phyloP scores from a whole-genome alignment of 2,888 invertebrate genomes.

The Pheosia gnoma region DNA sequence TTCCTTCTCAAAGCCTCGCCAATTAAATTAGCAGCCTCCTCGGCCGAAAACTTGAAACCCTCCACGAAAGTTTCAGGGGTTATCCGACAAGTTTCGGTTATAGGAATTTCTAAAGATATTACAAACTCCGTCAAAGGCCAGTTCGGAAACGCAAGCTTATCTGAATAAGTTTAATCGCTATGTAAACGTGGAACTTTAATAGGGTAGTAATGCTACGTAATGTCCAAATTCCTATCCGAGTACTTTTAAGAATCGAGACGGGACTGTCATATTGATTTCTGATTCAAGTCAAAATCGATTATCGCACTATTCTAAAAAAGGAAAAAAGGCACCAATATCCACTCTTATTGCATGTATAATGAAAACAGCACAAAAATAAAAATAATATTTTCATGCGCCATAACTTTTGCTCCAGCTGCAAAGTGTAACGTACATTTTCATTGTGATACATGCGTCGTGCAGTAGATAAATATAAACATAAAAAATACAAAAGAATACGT shows the following conservation, averaged over 20 bases:
- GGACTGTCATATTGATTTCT: background rate
- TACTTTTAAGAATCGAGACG: background rate
- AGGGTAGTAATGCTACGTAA: slow-evolving; percentile 9
- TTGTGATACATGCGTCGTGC: background rate
- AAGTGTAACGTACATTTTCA: background rate
- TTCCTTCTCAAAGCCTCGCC: background rate
- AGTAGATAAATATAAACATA: background rate
- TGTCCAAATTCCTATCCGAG: background rate
- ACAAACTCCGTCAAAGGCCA: slow-evolving; percentile 35
- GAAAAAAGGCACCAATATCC: no score
- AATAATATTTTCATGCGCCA: background rate
- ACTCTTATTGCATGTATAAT: background rate
- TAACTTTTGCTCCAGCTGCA: background rate
- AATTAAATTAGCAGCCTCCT: background rate
- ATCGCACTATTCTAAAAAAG: no score
- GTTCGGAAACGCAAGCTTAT: slow-evolving; percentile 24
- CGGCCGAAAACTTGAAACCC: background rate
- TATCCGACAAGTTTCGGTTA: slow-evolving; percentile 19
- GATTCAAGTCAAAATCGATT: no score
- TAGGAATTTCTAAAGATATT: slow-evolving; percentile 31
- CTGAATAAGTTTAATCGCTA: slow-evolving; percentile 26
- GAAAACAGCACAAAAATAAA: background rate
- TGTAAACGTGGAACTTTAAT: slow-evolving; percentile 32
- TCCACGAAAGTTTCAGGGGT: slow-evolving; percentile 13
- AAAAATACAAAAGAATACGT: no score